Conservation (phyloP, 2,888 invertebrate species). For the Gandaritis pyraliata region DNA sequence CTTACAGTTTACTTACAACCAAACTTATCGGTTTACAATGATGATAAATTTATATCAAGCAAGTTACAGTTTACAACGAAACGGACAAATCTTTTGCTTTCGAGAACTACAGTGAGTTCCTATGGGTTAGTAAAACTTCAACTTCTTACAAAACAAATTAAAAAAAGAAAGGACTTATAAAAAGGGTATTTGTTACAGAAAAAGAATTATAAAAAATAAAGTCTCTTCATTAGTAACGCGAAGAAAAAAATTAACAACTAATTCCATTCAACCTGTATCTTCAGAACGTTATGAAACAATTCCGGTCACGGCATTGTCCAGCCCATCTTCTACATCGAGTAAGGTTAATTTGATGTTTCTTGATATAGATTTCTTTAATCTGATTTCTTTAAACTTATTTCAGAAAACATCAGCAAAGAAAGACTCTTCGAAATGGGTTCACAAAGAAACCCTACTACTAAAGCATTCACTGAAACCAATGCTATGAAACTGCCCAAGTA, state of each 20-base stretch:
- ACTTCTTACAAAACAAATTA: background rate
- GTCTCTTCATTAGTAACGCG: background rate
- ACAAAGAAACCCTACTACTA: background rate
- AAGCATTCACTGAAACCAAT: background rate
- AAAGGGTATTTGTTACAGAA: background rate
- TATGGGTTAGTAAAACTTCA: background rate
- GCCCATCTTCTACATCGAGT: background rate
- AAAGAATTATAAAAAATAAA: background rate
- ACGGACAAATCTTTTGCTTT: background rate
- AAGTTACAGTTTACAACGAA: conserved; percentile 21
- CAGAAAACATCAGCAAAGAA: background rate
- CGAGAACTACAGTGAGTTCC: background rate
- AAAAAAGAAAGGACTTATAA: background rate
- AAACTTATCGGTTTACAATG: conserved; percentile 35
- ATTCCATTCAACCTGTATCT: background rate
- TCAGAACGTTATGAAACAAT: background rate
- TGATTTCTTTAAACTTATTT: background rate
- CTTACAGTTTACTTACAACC: conserved; percentile 28
- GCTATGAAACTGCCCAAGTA: conserved; percentile 3
- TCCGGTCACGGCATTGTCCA: background rate
- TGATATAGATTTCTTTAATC: background rate
- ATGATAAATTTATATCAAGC: conserved; percentile 18
- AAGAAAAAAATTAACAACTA: background rate
- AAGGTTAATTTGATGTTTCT: background rate
- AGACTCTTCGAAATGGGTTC: background rate